Base-by-base conservation (phyloP, 2,797 vertebrate genomes). In the Nasua narica region DNA sequence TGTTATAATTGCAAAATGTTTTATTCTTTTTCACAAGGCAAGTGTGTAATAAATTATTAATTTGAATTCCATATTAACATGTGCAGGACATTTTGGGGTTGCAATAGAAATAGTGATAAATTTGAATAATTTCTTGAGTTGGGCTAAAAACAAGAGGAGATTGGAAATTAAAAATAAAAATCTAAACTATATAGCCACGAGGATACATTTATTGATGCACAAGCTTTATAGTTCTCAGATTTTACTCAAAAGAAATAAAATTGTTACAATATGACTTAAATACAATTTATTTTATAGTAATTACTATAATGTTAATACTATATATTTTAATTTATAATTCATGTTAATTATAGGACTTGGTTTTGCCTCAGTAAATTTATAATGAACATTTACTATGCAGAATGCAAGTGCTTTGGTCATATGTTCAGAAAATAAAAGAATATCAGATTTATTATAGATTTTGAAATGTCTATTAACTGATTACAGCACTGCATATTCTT, bases 41-140 rank as follows among this genome's bases (percentile, higher is more conserved):
- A 72, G 37, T 77, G 84, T 91, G 5, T 94, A 96, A 97, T 97
- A 43, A 98, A 97, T 94, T 97, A 93, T 98, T 98, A 97, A 97
- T 93, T 95, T 37, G 48, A 96, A 96, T 96, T 97, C 97, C 74
- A 77, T 94, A 92, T 97, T 92, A 67, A 98, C 88, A 92, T 88
- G 46, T 46, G 60, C 35, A 50, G 11, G 19, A 62, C 77, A 95
- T n/a, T 91, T 3, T 96, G 96, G 69, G 90, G 56, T 13, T 98
- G 90, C 54, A n/a, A 40, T 89, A 35, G 37, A 90, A 95, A 97
- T 60, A 86, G 10, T 50, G 92, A 62, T 88, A 82, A 82, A n/a
- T 74, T 98, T 97, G 97, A 98, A 97, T 89, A 91, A n/a, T 32
- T 27, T 95, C 56, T 83, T 95, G 77, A 58, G 13, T 92, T 54